phyloP scores from a whole-genome alignment of 1,140 invertebrate species.

The Papilio glaucus region DNA sequence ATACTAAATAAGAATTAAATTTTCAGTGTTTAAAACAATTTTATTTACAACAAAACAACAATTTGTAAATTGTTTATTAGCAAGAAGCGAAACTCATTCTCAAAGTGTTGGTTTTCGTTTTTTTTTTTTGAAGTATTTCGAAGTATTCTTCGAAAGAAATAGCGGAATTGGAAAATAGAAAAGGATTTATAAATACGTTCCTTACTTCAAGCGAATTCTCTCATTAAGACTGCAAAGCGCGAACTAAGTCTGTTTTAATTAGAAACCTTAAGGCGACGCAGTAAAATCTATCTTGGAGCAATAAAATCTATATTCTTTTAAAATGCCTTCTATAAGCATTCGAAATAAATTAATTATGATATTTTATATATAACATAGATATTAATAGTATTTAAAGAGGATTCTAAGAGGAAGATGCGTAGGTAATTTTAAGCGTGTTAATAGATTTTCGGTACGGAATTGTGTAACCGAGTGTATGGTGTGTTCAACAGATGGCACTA shows the following conservation, averaged over 20 bases:
- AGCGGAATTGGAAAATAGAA: conserved; percentile 29
- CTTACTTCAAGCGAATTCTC: conserved; percentile 17
- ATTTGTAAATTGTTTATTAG: too few relatives aligned
- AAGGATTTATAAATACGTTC: conserved; percentile 34
- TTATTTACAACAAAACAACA: too few relatives aligned
- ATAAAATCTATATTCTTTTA: conserved; percentile 22
- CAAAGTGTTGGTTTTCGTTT: too few relatives aligned
- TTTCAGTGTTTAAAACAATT: too few relatives aligned
- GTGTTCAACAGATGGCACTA: too few relatives aligned
- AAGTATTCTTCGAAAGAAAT: conserved; percentile 22
- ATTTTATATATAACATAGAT: neutral
- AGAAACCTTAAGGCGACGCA: conserved; percentile 22
- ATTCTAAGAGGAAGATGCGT: neutral
- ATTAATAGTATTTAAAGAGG: neutral
- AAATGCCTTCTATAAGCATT: neutral
- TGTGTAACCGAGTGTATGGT: too few relatives aligned
- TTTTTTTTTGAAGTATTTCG: too few relatives aligned
- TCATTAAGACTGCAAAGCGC: conserved; percentile 31
- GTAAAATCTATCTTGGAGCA: conserved; percentile 15
- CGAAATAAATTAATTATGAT: neutral
- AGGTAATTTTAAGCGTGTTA: neutral
- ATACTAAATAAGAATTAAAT: too few relatives aligned
- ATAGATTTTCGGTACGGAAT: too few relatives aligned
- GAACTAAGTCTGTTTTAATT: conserved; percentile 29
- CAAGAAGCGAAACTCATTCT: too few relatives aligned